Conservation (phyloP, 2,113 vertebrate genomes). For the Chunga burmeisteri region DNA sequence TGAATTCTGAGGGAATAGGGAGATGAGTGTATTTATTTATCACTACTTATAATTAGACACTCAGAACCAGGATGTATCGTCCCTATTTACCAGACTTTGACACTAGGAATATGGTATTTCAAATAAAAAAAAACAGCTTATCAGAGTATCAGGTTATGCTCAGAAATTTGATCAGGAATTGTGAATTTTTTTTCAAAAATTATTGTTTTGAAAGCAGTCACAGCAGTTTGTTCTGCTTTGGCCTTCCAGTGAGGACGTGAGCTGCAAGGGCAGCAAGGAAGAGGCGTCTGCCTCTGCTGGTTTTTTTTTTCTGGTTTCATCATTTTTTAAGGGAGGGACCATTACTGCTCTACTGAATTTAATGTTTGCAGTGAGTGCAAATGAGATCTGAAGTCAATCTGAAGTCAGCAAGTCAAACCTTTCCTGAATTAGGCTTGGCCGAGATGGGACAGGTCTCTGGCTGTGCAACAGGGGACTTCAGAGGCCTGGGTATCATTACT, state of each 20-base stretch:
- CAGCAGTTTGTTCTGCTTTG: not conserved
- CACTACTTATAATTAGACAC: not conserved
- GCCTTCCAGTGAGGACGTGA: not conserved
- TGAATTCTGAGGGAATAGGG: not conserved
- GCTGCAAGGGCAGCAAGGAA: fast-evolving
- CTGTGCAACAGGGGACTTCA: not conserved
- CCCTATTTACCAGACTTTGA: not conserved
- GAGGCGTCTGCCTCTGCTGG: not conserved
- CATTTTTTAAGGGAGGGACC: not conserved
- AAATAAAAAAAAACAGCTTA: not conserved
- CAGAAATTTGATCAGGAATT: not conserved
- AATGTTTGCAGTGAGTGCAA: not conserved
- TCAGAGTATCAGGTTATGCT: not conserved
- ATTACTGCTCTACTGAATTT: not conserved
- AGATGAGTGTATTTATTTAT: not conserved
- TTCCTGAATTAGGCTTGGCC: not conserved
- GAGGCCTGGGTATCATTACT: not conserved
- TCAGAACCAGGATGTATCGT: not conserved
- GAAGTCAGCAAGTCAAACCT: not conserved
- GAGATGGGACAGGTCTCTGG: not conserved
- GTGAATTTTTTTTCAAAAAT: not conserved
- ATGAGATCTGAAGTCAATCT: not conserved
- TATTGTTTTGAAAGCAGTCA: not conserved
- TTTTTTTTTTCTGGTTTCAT: not conserved
- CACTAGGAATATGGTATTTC: not conserved